Evolutionary conservation across 2,797 vertebrate genomes (phyloP).

Genomic region (Pipistrellus kuhlii): DNA sequence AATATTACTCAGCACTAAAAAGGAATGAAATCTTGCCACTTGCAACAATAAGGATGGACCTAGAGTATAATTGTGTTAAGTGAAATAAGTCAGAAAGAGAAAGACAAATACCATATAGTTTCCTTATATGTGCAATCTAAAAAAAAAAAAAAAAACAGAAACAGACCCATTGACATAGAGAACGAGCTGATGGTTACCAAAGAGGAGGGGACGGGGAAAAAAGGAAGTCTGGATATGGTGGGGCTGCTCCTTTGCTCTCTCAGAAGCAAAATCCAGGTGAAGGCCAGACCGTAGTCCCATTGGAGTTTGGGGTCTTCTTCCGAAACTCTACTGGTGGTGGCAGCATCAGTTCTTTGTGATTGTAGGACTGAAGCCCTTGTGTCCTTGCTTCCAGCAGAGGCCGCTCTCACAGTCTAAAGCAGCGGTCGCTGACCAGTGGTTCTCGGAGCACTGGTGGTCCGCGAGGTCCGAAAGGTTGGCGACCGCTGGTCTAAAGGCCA

Average conservation of each 20-base stretch:
- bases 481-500: background rate
- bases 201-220: background rate
- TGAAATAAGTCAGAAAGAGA: background rate
- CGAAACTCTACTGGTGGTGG: background rate
- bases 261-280: background rate
- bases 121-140: background rate
- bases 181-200: background rate
- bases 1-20: background rate
- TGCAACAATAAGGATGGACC: background rate
- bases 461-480: too few relatives aligned
- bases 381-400: background rate
- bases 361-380: background rate
- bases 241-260: background rate
- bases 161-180: too few relatives aligned
- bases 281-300: background rate
- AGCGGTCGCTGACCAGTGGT: too few relatives aligned
- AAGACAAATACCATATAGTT: background rate
- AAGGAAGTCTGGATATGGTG: rapidly evolving
- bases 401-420: background rate
- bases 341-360: background rate
- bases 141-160: background rate
- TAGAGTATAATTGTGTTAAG: background rate
- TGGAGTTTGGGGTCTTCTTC: background rate
- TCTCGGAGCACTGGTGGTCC: too few relatives aligned
- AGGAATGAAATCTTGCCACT: background rate